Base-by-base conservation (phyloP, 2,888 invertebrate genomes). In the Ormyrus rosae region DNA sequence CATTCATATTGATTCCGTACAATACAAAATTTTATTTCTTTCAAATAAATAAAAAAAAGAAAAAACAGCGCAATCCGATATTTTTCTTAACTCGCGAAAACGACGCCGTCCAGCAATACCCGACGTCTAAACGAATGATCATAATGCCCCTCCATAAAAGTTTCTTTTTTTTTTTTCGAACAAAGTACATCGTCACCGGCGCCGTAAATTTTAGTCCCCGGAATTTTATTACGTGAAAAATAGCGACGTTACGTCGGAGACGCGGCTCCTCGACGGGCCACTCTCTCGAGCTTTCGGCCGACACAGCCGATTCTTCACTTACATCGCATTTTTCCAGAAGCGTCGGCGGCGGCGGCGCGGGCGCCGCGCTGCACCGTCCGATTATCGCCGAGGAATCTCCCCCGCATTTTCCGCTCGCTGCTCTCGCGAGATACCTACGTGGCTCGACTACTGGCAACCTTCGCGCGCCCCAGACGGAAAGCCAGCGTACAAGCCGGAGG, bases 151-250 rank as follows among this genome's bases (percentile, higher is more conserved):
- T 34, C 13, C 48, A 51, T 58, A 65, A 64, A 77, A 76, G 50
- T 53, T 72, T 67, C 0, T 34, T 34, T 34, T 67, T 19, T 34
- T 34, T 34, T 34, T 34, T 46, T 48, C 53, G 53, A 72, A n/a
- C 53, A 60, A 65, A 53, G 60, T 55, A 51, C 45, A 11, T 13
- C 67, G 5, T 46, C 60, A 45, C 34, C 34, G 55, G 11, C 8
- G 65, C 9, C 58, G 74, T 69, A 79, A 74, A 79, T 74, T 74
- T 73, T 48, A 58, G 58, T 56, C 61, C 58, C n/a, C 48, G 64
- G 46, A 74, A 74, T 79, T 74, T 79, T 74, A 79, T 74, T 70
- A 69, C 64, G 58, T 74, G 55, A 74, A 79, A 74, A 73, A 64
- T 64, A 64, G 68, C 64, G 6, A 13, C 34, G 13, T 46, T 50